Base-by-base conservation (phyloP, 2,113 vertebrate species). In the Mustela lutreola region DNA sequence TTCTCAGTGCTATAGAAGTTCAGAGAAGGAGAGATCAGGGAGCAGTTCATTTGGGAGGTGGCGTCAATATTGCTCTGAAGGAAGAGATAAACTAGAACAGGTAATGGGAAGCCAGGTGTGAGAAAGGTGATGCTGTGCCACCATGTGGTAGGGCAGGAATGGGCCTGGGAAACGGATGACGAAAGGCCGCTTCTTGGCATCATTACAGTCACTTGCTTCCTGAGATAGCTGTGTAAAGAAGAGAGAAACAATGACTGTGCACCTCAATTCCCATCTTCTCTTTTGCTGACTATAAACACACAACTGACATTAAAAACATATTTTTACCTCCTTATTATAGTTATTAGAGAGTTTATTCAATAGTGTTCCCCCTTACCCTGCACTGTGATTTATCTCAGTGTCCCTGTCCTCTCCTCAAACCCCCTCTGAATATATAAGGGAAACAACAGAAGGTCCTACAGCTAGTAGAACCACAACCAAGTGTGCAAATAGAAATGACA, bases 251-350 rank as follows among this genome's bases (percentile, higher is more conserved):
- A 42, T 10, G 26, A 62, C 21, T 12, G 36, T 11, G 7, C 33
- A 70, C 39, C 75, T 93, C 89, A 26, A 39, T 96, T 94, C 95
- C 31, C 42, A 36, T 53, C 79, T 76, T 86, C 60, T n/a, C 42
- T 95, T 90, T 63, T 92, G 58, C 36, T 81, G n/a, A 84, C 53
- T 56, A 33, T 90, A 89, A 56, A 75, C 5, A 70, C 15, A 65
- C 53, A 86, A 53, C 50, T 92, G 36, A 42, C 45, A 62, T 89
- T 91, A 89, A 28, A 60, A 86, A 94, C 78, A 6, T 65, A 24
- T 67, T 56, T 83, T 53, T 53, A 75, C 26, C 89, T 5, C 60
- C 19, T 89, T 65, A 7, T 53, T 62, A 60, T 16, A 85, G 42
- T 71, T 58, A 42, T 8, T 58, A 24, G 36, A 81, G 81, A 96